These are phyloP conservation scores for Drosophila cardini DNA, from an alignment of 1,140 invertebrate genomes.

Conservation along the genomic window DNA sequence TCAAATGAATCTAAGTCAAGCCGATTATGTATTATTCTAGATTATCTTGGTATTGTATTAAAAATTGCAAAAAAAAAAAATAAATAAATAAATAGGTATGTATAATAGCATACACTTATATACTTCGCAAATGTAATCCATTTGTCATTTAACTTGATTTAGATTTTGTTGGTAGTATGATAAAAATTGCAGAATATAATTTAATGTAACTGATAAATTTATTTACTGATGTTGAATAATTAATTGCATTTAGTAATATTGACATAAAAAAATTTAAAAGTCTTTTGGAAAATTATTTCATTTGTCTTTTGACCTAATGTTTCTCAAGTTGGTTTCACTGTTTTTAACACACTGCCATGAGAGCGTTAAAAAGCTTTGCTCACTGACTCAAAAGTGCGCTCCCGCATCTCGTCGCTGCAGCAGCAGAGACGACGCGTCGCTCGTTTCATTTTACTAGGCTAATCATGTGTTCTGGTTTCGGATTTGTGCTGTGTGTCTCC, in stretches of 20 bases:
- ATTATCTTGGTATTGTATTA: background rate
- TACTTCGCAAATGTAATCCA: too few species aligned
- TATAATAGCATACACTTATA: too few species aligned
- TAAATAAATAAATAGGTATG: too few species aligned
- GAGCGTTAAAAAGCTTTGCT: conserved; percentile 59
- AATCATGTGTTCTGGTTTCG: conserved; percentile 84
- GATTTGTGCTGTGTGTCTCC: conserved; percentile 66
- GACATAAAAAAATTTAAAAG: too few species aligned
- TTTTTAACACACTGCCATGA: conserved; percentile 29
- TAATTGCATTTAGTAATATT: too few species aligned
- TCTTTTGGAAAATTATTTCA: background rate
- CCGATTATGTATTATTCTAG: too few species aligned
- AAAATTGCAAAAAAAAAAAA: too few species aligned
- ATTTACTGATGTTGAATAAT: too few species aligned
- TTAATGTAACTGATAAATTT: too few species aligned
- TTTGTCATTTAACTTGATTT: too few species aligned
- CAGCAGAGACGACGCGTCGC: conserved; percentile 19
- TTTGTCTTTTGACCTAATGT: background rate
- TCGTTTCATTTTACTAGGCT: conserved; percentile 82
- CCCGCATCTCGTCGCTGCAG: conserved; percentile 29
- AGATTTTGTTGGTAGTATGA: too few species aligned
- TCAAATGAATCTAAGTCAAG: background rate
- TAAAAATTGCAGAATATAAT: too few species aligned
- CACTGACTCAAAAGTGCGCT: conserved; percentile 38
- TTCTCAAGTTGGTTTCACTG: conserved; percentile 34